These are phyloP conservation scores for Drosophila tsacasi DNA, from an alignment of 1,140 invertebrate genomes.

Conservation along the genomic window DNA sequence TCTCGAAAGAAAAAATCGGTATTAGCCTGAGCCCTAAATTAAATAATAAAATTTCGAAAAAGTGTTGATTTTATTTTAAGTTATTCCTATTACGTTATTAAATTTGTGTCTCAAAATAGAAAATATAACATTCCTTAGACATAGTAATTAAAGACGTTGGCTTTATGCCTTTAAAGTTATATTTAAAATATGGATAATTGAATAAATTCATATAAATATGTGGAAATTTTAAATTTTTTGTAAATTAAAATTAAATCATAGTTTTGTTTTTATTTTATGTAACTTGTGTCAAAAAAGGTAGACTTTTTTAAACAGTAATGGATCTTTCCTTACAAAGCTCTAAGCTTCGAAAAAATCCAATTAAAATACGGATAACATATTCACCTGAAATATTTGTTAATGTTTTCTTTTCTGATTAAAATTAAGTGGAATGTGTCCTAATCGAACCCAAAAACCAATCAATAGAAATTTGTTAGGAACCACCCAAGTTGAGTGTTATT, in stretches of 20 bases:
- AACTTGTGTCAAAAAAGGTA: background rate
- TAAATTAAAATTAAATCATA: background rate
- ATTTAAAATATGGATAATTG: no score
- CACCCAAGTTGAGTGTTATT: conserved; percentile 47
- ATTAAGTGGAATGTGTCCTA: conserved; percentile 63
- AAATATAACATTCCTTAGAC: background rate
- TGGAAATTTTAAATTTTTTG: background rate
- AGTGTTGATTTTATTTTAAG: no score
- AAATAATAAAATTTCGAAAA: background rate
- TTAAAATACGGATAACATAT: background rate
- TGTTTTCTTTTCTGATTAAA: conserved; percentile 36
- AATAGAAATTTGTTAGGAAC: conserved; percentile 59
- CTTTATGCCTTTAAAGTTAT: no score
- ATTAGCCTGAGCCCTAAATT: background rate
- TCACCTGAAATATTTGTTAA: background rate
- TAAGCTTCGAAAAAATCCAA: background rate
- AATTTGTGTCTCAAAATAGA: background rate
- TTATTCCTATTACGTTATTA: no score
- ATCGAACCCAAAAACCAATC: conserved; percentile 32
- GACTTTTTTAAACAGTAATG: background rate
- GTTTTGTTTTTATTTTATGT: background rate
- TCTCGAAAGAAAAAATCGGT: background rate
- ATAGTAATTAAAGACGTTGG: no score
- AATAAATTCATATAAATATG: no score
- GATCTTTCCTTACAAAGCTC: no score